Evolutionary conservation across 2,888 invertebrate genomes (phyloP), one percentile per base, ranked within the genome.

Genomic region (Meganola albula): DNA sequence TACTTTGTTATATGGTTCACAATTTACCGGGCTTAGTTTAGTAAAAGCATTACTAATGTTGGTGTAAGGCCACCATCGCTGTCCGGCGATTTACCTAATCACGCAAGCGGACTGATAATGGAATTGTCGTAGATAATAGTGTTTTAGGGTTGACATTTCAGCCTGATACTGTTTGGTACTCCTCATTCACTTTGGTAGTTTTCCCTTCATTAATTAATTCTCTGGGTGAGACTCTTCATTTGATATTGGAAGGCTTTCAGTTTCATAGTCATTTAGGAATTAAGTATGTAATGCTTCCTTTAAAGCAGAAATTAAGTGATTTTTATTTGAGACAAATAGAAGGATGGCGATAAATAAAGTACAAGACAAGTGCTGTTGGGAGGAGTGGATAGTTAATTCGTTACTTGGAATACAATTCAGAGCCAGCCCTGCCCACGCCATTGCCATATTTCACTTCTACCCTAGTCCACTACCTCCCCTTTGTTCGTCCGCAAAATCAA

Each of bases 401-500:
- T 12, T 34, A 27, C 27, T 35, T 24, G 10, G 18, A 32, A 44
- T 37, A 32, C 34, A 34, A 40, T 38, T 29, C 27, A 23, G 21
- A 24, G 23, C 24, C 24, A 18, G 18, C 26, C 35, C 30, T 26
- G 24, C 34, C 27, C 32, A 38, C 43, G 32, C 37, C 27, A 44
- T 46, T 38, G 37, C 32, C 27, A 44, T 44, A 34, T 37, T 34
- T 29, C 34, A 32, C 29, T n/a, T n/a, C n/a, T n/a, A n/a, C n/a
- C n/a, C n/a, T n/a, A n/a, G n/a, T n/a, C n/a, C n/a, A n/a, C n/a
- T n/a, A 34, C 29, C 31, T 28, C 34, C 32, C 27, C 40, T 32
- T 33, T 34, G 37, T 13, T 10, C 44, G 43, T 59, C 57, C 39
- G 48, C 48, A 44, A 58, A 72, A 77, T 76, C 74, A 74, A 74